Conservation (phyloP, 1,140 invertebrate genomes). For the Melipona quadrifasciata region DNA sequence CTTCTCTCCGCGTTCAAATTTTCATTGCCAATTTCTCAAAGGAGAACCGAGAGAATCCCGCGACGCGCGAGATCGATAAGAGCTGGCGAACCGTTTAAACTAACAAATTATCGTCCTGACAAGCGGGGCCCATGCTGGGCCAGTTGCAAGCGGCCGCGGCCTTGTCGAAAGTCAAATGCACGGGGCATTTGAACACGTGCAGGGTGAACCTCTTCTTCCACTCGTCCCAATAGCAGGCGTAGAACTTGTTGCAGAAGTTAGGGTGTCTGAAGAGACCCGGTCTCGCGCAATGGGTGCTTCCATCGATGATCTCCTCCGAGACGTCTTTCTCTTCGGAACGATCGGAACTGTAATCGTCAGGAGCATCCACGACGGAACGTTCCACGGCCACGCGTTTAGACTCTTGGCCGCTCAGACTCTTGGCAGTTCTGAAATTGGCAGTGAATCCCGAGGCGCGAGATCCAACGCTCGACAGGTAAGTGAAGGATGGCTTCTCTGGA, state of each 20-base stretch:
- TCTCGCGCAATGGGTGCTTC: conserved; percentile 87
- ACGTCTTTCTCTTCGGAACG: conserved; percentile 66
- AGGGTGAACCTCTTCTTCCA: conserved; percentile 90
- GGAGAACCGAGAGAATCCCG: neutral
- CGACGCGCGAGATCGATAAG: neutral
- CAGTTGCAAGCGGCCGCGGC: conserved; percentile 90
- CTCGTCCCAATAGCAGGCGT: conserved; percentile 91
- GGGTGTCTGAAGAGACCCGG: conserved; percentile 92
- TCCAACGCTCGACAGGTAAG: conserved; percentile 53
- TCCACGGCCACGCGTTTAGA: conserved; percentile 74
- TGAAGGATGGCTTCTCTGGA: conserved; percentile 28
- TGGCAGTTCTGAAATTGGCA: conserved; percentile 32
- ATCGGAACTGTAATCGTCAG: neutral
- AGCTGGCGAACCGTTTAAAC: conserved; percentile 75
- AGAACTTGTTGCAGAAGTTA: conserved; percentile 92
- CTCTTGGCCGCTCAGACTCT: conserved; percentile 43
- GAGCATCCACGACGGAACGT: conserved; percentile 71
- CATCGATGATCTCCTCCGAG: conserved; percentile 83
- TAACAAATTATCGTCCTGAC: conserved; percentile 87
- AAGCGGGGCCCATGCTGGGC: conserved; percentile 90
- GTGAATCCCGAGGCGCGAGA: neutral
- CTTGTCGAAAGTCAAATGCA: conserved; percentile 90
- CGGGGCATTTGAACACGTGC: conserved; percentile 91
- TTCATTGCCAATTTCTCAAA: neutral
- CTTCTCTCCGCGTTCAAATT: neutral